phyloP scores from a whole-genome alignment of 2,888 invertebrate genomes.

The Labia minor region DNA sequence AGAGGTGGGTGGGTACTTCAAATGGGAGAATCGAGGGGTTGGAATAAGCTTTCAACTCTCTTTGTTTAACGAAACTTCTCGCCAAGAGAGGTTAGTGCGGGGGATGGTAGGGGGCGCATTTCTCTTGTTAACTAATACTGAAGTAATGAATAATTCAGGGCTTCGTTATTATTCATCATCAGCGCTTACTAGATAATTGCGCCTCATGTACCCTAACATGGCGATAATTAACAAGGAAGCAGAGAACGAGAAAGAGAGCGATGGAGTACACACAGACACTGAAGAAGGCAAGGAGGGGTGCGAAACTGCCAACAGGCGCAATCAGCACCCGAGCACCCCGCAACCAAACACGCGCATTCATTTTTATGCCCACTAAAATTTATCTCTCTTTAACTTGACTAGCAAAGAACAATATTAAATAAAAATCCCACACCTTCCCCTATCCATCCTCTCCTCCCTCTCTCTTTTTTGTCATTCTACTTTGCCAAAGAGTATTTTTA shows the following conservation, averaged over 20 bases:
- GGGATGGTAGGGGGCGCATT: not conserved
- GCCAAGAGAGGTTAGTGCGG: not conserved
- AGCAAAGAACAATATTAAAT: no score
- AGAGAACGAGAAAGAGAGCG: not conserved
- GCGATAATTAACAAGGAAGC: slow-evolving; percentile 13
- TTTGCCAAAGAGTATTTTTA: no score
- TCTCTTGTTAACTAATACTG: slow-evolving; percentile 13
- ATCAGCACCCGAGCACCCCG: not conserved
- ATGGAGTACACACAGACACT: not conserved
- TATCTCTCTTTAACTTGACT: no score
- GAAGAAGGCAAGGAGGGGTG: not conserved
- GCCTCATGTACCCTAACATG: slow-evolving; percentile 13
- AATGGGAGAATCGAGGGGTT: not conserved
- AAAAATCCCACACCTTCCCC: no score
- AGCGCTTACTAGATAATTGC: slow-evolving; percentile 4
- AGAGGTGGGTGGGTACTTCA: slow-evolving; percentile 1
- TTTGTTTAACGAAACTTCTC: slow-evolving; percentile 13
- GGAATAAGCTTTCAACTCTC: slow-evolving; percentile 4
- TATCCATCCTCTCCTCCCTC: no score
- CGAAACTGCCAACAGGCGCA: not conserved
- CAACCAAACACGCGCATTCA: no score
- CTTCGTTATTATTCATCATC: slow-evolving; percentile 13
- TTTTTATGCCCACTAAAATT: not conserved
- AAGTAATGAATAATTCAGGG: slow-evolving; percentile 13
- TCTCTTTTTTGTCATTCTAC: no score